Evolutionary conservation across 2,888 invertebrate genomes (phyloP), one percentile per base, ranked within the genome.

Genomic region (Ochropacha duplaris): DNA sequence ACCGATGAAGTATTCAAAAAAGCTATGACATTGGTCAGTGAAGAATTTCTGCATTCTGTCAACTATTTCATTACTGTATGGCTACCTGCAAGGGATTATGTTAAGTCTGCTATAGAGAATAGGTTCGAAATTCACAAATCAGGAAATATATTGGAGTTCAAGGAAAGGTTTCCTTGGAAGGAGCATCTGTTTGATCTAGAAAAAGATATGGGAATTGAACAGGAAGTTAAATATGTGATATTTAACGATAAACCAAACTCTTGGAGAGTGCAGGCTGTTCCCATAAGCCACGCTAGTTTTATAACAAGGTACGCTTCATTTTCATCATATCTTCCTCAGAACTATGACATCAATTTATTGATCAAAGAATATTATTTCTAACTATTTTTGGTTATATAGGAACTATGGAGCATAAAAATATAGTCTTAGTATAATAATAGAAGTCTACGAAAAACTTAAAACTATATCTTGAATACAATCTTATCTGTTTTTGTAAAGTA

Each of bases 241-340:
- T 98, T 96, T 78, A 81, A 93, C 54, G 96, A 96, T 75, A 88
- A 88, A 50, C 86, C 88, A 0, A 84, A 91, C 0, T 94, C 93
- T 0, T 99, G 97, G 97, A 93, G 99, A 68, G 95, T 99, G 0
- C 97, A 97, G 79, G 96, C 95, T 2, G 96, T 99, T 22, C 97
- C 99, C 0, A 74, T 95, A 0, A 86, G 87, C 55, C 93, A 94
- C 0, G 93, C 93, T 0, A 97, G 96, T 86, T 98, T 96, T 89
- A 74, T 95, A 36, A 94, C 95, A 68, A 94, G 95, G 95, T 95
- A 83, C 70, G 72, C 74, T 39, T 11, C 31, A 22, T 49, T 57
- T 55, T 26, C 11, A 52, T 12, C 44, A 4, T 36, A 26, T 31
- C 8, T 49, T 4, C 12, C 8, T 3, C 8, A 6, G 1, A 9